Percentiles rank a stretch among this genome's conserved stretches.
Conservation (phyloP, 2,888 invertebrate species). For the Strigamia maritima region DNA sequence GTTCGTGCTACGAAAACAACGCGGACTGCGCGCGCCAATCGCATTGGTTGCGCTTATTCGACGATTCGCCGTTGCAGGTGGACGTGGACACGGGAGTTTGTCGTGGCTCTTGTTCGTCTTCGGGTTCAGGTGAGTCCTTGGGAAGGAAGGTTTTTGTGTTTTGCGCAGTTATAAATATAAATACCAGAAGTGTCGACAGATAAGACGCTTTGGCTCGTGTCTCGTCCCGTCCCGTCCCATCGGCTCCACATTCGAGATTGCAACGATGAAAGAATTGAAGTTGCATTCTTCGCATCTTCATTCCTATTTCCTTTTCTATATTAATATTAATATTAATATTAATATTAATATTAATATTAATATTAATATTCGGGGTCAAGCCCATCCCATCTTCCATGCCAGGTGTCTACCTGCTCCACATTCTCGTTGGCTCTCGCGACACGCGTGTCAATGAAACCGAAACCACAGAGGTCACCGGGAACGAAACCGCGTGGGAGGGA, state of each 20-base stretch:
- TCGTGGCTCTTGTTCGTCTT: conserved; percentile 50
- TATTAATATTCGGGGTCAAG: neutral
- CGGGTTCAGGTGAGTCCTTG: conserved; percentile 48
- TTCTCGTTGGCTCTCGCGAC: too few relatives aligned
- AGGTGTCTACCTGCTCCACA: too few relatives aligned
- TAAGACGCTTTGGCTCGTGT: neutral
- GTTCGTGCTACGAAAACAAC: conserved; percentile 50
- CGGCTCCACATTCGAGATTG: neutral
- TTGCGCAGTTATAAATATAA: neutral
- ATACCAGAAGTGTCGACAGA: neutral
- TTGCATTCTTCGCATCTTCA: neutral
- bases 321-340: too few relatives aligned
- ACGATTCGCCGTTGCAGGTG: conserved; percentile 53
- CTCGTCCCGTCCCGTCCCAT: neutral
- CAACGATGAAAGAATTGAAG: neutral
- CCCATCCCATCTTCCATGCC: neutral
- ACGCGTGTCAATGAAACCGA: neutral
- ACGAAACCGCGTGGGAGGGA: conserved; percentile 51
- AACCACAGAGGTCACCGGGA: neutral
- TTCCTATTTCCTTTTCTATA: too few relatives aligned
- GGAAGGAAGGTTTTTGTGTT: too few relatives aligned
- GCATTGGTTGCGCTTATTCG: conserved; percentile 50
- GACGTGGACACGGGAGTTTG: conserved; percentile 53
- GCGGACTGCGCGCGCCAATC: conserved; percentile 50
- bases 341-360: too few relatives aligned